Percentiles rank a stretch among this genome's conserved stretches.
Evolutionary conservation across 53 echinoderm and acorn worm species (phyloP).

Genomic region (Echinometra lucunter): DNA sequence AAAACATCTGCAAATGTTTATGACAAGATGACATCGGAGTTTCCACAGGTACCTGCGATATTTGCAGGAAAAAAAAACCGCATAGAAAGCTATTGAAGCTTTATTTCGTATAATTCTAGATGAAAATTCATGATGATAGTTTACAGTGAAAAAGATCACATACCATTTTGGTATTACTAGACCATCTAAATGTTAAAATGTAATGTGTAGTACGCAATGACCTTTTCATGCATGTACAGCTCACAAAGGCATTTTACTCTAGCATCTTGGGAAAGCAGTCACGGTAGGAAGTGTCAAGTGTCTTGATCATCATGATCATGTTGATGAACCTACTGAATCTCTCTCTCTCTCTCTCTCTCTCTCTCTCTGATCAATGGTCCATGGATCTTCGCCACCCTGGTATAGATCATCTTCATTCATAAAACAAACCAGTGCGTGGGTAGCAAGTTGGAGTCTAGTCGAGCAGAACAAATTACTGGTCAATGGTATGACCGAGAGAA

Average conservation of each 20-base stretch:
- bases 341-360: background rate
- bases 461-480: background rate
- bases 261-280: background rate
- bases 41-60: background rate
- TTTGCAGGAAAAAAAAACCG: too few species aligned
- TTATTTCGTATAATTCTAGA: too few species aligned
- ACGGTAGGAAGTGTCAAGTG: background rate
- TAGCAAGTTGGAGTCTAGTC: background rate
- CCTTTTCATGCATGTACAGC: background rate
- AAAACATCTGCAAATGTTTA: too few species aligned
- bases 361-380: slow-evolving; percentile 1
- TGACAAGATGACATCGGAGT: background rate
- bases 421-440: slow-evolving; percentile 16
- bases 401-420: slow-evolving; percentile 25
- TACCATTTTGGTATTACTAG: too few species aligned
- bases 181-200: too few species aligned
- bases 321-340: background rate
- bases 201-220: background rate
- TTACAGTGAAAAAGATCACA: too few species aligned
- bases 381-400: background rate
- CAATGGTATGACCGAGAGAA: background rate
- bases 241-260: background rate
- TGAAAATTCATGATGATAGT: too few species aligned
- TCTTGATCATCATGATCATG: background rate
- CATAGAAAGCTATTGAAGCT: too few species aligned